Evolutionary conservation across 1,140 invertebrate species (phyloP).

Genomic region (Kradibia gibbosae): DNA sequence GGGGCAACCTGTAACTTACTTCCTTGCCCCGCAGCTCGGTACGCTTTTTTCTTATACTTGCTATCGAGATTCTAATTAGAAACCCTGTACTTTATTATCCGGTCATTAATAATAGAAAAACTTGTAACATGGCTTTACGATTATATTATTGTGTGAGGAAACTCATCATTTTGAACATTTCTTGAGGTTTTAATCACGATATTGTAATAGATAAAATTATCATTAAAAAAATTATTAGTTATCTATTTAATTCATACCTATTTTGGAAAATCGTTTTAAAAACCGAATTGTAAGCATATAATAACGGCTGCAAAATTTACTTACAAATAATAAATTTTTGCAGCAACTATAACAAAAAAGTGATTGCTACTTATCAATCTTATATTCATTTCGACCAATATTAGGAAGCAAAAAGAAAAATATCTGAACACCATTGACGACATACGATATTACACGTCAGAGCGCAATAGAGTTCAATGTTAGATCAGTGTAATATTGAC

Average conservation of each 20-base stretch:
- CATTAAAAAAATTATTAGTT: too few species aligned
- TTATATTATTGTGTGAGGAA: too few species aligned
- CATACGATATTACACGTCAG: constrained; percentile 24
- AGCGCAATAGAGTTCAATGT: constrained; percentile 16
- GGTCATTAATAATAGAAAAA: neutral
- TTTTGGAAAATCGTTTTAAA: too few species aligned
- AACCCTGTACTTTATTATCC: neutral
- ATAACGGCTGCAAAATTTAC: too few species aligned
- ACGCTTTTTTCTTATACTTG: neutral
- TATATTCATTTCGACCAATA: neutral
- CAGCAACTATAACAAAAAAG: neutral
- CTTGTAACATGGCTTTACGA: too few species aligned
- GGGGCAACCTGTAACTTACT: constrained; percentile 7
- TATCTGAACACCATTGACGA: constrained; percentile 9
- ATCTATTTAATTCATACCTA: too few species aligned
- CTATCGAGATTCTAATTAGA: neutral
- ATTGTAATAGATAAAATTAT: too few species aligned
- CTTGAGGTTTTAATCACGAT: too few species aligned
- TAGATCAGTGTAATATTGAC: constrained; percentile 34
- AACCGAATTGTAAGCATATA: too few species aligned
- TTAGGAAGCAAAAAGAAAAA: constrained; percentile 10
- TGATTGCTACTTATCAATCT: neutral
- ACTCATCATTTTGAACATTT: too few species aligned
- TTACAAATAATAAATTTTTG: neutral
- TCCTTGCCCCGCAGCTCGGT: neutral